Percentiles rank a stretch among this genome's conserved stretches.
Evolutionary conservation across 2,797 vertebrate genomes (phyloP).

Genomic region (Eidolon dupreanum): DNA sequence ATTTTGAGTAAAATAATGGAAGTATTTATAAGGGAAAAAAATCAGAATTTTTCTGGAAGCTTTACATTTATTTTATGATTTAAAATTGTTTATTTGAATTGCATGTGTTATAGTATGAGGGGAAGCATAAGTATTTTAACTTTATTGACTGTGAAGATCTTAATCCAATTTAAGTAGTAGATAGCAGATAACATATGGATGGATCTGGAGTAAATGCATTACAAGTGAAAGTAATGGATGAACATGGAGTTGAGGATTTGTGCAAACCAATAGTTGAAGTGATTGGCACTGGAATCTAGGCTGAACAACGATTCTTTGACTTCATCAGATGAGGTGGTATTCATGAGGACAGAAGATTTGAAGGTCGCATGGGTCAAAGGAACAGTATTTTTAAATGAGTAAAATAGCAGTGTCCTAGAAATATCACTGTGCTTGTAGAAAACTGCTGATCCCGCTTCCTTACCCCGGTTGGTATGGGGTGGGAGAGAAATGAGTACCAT

Average conservation of each 20-base stretch:
- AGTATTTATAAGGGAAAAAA: not conserved
- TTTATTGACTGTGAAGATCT: not conserved
- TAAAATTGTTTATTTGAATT: slow-evolving; percentile 4
- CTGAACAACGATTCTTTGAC: not conserved
- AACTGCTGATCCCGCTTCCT: not conserved
- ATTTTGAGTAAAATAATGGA: not conserved
- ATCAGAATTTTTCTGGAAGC: not conserved
- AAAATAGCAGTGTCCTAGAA: not conserved
- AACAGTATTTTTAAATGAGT: not conserved
- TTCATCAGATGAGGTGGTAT: not conserved
- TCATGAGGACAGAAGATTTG: not conserved
- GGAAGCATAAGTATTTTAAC: not conserved
- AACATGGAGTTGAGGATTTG: not conserved
- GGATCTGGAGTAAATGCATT: not conserved
- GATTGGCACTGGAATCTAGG: not conserved
- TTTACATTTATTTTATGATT: not conserved
- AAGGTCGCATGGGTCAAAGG: not conserved
- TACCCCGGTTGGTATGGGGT: not conserved
- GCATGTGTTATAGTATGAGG: not conserved
- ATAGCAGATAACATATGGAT: not conserved
- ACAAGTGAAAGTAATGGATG: not conserved
- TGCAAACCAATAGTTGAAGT: not conserved
- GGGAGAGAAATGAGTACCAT: not conserved
- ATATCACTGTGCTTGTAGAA: not conserved
- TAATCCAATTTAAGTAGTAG: not conserved